Percentiles rank a stretch among this genome's conserved stretches.
Conservation (phyloP, 2,797 vertebrate species). For the Epinephelus awoara region DNA sequence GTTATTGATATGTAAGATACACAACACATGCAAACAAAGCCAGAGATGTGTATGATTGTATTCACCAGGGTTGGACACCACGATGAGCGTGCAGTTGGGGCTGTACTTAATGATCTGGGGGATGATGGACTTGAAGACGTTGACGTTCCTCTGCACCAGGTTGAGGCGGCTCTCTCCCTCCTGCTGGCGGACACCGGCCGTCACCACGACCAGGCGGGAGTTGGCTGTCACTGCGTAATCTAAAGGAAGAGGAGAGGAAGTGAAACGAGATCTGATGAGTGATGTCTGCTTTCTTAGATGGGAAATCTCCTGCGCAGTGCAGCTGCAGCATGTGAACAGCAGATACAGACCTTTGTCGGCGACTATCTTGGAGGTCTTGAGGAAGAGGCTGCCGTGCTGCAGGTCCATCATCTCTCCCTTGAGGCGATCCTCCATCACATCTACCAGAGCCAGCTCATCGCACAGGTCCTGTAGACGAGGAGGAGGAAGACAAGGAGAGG, state of each 20-base stretch:
- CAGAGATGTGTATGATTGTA: background rate
- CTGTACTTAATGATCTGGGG: slow-evolving; percentile 95
- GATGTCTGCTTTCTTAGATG: background rate
- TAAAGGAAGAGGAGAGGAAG: slow-evolving; percentile 57
- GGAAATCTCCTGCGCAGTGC: background rate
- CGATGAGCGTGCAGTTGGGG: slow-evolving; percentile 93
- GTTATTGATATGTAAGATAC: background rate
- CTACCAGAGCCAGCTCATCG: slow-evolving; percentile 95
- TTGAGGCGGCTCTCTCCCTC: slow-evolving; percentile 97
- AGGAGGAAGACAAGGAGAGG: background rate
- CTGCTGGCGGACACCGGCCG: slow-evolving; percentile 96
- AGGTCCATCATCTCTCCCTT: slow-evolving; percentile 98
- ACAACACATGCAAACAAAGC: background rate
- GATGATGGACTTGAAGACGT: slow-evolving; percentile 95
- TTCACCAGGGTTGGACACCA: slow-evolving; percentile 97
- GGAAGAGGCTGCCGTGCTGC: slow-evolving; percentile 95
- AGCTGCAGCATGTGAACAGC: background rate
- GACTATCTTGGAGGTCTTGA: slow-evolving; percentile 93
- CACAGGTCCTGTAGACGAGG: slow-evolving; percentile 85
- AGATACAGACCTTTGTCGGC: slow-evolving; percentile 91
- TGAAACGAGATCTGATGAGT: background rate
- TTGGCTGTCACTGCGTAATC: slow-evolving; percentile 95
- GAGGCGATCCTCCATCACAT: slow-evolving; percentile 95
- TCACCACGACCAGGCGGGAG: slow-evolving; percentile 95
- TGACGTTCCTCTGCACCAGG: slow-evolving; percentile 97